phyloP scores from a whole-genome alignment of 2,113 vertebrate genomes.

The Thryonomys swinderianus region DNA sequence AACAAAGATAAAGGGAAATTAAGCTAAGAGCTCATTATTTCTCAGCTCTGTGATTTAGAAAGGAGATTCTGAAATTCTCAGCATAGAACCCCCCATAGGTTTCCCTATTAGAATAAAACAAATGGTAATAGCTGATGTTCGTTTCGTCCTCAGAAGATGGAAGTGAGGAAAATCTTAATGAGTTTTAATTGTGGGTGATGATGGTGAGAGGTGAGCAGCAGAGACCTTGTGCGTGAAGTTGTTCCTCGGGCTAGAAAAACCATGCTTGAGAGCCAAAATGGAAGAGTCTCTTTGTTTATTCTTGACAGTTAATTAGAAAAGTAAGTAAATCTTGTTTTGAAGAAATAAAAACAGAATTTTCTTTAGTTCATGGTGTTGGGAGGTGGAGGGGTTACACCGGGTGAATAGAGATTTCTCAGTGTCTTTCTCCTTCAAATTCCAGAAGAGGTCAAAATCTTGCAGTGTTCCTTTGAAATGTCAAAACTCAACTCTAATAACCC shows the following conservation, averaged over 20 bases:
- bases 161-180: slow-evolving; percentile 77
- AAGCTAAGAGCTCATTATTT: slow-evolving; percentile 64
- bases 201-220: slow-evolving; percentile 51
- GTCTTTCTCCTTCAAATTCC: slow-evolving; percentile 63
- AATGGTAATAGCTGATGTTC: slow-evolving; percentile 64
- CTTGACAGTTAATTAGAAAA: slow-evolving; percentile 72
- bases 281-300: slow-evolving; percentile 73
- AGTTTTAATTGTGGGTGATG: slow-evolving; percentile 68
- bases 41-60: slow-evolving; percentile 60
- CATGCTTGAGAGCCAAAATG: slow-evolving; percentile 37
- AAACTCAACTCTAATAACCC: slow-evolving; percentile 65
- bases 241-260: slow-evolving; percentile 61
- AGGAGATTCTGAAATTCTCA: slow-evolving; percentile 64
- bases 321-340: slow-evolving; percentile 63
- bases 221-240: slow-evolving; percentile 56
- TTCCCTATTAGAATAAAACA: slow-evolving; percentile 68
- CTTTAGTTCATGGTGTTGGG: background rate
- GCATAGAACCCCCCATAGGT: slow-evolving; percentile 13
- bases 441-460: slow-evolving; percentile 67
- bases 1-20: slow-evolving; percentile 60
- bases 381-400: background rate
- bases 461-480: slow-evolving; percentile 70
- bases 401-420: background rate
- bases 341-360: background rate
- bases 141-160: slow-evolving; percentile 73